Evolutionary conservation across 2,797 vertebrate species (phyloP).

Genomic region (Cheracebus regulus): DNA sequence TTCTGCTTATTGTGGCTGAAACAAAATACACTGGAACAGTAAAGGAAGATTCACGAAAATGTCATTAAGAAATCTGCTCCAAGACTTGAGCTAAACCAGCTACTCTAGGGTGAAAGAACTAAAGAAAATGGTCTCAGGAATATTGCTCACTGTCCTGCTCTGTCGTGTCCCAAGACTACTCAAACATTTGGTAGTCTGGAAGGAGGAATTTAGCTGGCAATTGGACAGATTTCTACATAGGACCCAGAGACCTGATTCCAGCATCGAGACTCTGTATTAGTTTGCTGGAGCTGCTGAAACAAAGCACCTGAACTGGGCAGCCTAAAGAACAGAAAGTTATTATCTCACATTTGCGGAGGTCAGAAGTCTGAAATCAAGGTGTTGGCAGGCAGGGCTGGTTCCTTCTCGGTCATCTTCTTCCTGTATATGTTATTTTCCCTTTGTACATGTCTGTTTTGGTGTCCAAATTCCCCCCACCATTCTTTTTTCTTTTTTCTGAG

Average conservation of each 20-base stretch:
- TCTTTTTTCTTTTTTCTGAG: background rate
- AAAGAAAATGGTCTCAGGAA: background rate
- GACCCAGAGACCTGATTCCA: background rate
- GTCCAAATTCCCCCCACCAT: background rate
- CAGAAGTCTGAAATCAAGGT: background rate
- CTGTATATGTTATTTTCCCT: background rate
- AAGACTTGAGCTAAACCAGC: background rate
- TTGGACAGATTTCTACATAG: background rate
- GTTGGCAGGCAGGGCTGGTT: background rate
- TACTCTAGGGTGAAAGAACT: background rate
- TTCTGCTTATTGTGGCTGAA: constrained; percentile 54
- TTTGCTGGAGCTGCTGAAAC: background rate
- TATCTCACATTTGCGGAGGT: background rate
- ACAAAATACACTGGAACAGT: constrained; percentile 36
- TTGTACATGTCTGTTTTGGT: background rate
- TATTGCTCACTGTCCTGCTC: background rate
- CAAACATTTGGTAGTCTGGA: background rate
- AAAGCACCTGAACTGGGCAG: background rate
- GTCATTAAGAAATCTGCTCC: background rate
- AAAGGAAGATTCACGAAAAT: constrained; percentile 1
- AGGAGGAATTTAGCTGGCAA: background rate
- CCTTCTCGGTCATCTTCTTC: background rate
- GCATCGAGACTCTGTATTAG: background rate
- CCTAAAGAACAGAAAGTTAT: background rate
- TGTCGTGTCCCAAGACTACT: background rate